Conservation (phyloP, 2,797 vertebrate genomes). For the Hydrocynus forskahlii region DNA sequence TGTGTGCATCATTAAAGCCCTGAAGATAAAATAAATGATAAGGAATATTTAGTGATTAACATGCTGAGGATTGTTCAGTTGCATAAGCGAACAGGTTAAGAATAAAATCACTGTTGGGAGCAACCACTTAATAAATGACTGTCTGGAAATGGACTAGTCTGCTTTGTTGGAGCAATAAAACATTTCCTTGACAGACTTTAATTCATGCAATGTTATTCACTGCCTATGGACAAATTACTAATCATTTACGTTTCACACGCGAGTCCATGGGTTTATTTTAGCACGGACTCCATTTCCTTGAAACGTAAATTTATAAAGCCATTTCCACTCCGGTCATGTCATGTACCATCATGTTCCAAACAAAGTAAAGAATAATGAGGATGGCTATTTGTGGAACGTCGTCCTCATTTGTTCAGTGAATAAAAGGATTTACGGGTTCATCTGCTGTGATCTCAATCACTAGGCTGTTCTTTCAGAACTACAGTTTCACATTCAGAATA, state of each 20-base stretch:
- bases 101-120: neutral
- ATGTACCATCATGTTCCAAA: neutral
- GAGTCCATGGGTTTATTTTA: conserved; percentile 54
- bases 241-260: conserved; percentile 63
- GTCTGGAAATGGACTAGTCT: neutral
- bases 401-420: neutral
- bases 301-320: conserved; percentile 56
- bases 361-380: neutral
- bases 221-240: conserved; percentile 43
- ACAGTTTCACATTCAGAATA: neutral
- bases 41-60: neutral
- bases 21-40: too few species aligned
- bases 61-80: neutral
- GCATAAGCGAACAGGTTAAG: neutral
- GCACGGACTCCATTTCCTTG: conserved; percentile 67
- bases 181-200: conserved; percentile 12
- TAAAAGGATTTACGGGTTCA: conserved; percentile 1
- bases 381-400: conserved; percentile 6
- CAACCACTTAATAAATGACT: neutral
- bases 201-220: conserved; percentile 12
- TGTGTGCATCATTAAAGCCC: too few species aligned
- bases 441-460: conserved; percentile 4
- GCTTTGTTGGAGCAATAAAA: conserved; percentile 4
- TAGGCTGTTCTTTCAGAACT: neutral
- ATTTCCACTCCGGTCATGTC: conserved; percentile 43